Percentiles rank a stretch among this genome's conserved stretches.
These are phyloP conservation scores for Trileptium ribeirensis DNA, from an alignment of 2,888 invertebrate species.

Conservation along the genomic window DNA sequence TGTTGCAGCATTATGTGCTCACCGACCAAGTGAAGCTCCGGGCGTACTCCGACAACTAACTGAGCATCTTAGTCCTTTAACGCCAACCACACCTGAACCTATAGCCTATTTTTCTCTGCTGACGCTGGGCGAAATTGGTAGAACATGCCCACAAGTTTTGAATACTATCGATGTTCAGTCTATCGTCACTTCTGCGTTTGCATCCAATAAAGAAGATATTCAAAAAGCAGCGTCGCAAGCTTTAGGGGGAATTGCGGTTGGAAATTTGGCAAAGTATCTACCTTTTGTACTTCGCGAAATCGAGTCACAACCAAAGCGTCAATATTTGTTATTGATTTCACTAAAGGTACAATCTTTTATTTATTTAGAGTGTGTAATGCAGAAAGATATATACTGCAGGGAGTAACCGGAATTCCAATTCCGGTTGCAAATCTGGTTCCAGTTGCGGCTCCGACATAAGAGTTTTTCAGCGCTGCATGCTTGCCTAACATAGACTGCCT, in stretches of 20 bases:
- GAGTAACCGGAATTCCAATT: too few species aligned
- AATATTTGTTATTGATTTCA: conserved; percentile 90
- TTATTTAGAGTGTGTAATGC: too few species aligned
- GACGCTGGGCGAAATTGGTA: conserved; percentile 91
- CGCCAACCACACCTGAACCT: neutral
- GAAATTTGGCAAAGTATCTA: conserved; percentile 82
- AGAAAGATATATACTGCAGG: too few species aligned
- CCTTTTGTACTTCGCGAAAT: conserved; percentile 90
- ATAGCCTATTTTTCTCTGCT: conserved; percentile 71
- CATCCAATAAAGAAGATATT: conserved; percentile 85
- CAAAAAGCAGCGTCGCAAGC: conserved; percentile 96
- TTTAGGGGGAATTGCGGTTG: conserved; percentile 84
- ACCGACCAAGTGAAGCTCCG: conserved; percentile 19
- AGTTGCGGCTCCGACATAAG: too few species aligned
- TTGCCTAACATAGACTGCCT: too few species aligned
- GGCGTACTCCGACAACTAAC: neutral
- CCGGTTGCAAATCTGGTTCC: too few species aligned
- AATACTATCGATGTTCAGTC: conserved; percentile 43
- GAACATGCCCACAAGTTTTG: conserved; percentile 38
- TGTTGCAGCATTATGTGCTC: conserved; percentile 79
- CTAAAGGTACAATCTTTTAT: too few species aligned
- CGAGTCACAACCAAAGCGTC: conserved; percentile 82
- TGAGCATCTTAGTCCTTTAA: neutral
- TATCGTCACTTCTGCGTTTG: conserved; percentile 70
- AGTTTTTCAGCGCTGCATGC: too few species aligned